Percentiles rank a stretch among this genome's conserved stretches.
Conservation (phyloP, 2,113 vertebrate genomes). For the Ariopsis seemanni region DNA sequence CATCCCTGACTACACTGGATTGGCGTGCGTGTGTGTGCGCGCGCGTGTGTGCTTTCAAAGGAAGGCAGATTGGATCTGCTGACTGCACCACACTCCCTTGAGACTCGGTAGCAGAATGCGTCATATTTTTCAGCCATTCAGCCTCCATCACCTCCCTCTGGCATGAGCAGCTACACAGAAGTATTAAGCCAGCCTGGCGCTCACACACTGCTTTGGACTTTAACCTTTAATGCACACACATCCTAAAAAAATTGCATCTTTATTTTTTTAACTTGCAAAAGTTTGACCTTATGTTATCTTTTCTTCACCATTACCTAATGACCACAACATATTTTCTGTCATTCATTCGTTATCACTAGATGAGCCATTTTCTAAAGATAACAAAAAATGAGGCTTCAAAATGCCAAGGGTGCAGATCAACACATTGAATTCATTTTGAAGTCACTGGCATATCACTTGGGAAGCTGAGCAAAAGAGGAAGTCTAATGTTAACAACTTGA, state of each 20-base stretch:
- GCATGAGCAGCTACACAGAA: background rate
- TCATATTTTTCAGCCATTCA: conserved; percentile 14
- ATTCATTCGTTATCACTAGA: background rate
- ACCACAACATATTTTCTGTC: background rate
- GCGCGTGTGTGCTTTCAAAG: background rate
- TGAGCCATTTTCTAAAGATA: background rate
- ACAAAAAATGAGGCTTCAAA: background rate
- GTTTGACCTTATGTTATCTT: background rate
- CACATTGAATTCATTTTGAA: background rate
- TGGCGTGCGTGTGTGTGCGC: background rate
- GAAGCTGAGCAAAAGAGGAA: background rate
- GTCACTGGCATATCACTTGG: background rate
- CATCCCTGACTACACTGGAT: background rate
- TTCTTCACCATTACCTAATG: background rate
- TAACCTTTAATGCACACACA: conserved; percentile 21
- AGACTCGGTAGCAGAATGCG: conserved; percentile 7
- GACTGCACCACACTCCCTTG: background rate
- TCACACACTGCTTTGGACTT: background rate
- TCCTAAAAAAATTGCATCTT: background rate
- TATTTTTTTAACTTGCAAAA: background rate
- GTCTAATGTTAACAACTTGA: background rate
- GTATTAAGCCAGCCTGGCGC: background rate
- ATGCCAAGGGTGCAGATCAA: background rate
- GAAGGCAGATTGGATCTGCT: background rate
- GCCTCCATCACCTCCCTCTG: background rate